A percentile compares a stretch with the other conserved stretches of the same genome.
Evolutionary conservation across 2,113 vertebrate genomes (phyloP).

Genomic region (Lagenorhynchus albirostris): DNA sequence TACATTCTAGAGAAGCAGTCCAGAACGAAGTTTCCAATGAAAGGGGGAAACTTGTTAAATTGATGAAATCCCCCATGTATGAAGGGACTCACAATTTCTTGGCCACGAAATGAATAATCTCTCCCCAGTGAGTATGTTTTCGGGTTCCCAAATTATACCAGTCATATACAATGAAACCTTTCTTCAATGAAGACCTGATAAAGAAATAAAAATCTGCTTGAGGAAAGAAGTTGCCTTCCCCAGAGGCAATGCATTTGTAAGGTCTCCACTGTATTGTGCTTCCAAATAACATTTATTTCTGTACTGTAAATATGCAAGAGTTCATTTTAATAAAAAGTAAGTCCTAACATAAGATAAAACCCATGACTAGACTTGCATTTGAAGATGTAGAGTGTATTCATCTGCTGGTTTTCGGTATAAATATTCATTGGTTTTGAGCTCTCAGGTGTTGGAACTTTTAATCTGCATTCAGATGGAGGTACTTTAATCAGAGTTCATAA

Average conservation of each 20-base stretch:
- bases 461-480: constrained; percentile 88
- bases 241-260: constrained; percentile 74
- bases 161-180: constrained; percentile 51
- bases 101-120: background rate
- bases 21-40: background rate
- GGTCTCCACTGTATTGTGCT: constrained; percentile 83
- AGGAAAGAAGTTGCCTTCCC: constrained; percentile 77
- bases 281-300: constrained; percentile 86
- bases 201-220: constrained; percentile 72
- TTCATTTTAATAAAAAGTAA: constrained; percentile 90
- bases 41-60: background rate
- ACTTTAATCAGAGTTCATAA: constrained; percentile 90
- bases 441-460: constrained; percentile 89
- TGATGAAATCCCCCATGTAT: background rate
- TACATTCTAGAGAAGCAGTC: background rate
- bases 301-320: constrained; percentile 88
- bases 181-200: constrained; percentile 66
- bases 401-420: constrained; percentile 87
- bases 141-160: constrained; percentile 24
- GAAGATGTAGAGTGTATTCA: constrained; percentile 89
- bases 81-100: background rate
- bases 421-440: constrained; percentile 89
- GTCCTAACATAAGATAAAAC: constrained; percentile 90
- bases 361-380: constrained; percentile 87
- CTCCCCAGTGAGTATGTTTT: background rate